Percentiles rank a stretch among this genome's conserved stretches.
Conservation (phyloP, 2,113 vertebrate species). For the Psammodynastes pulverulentus region DNA sequence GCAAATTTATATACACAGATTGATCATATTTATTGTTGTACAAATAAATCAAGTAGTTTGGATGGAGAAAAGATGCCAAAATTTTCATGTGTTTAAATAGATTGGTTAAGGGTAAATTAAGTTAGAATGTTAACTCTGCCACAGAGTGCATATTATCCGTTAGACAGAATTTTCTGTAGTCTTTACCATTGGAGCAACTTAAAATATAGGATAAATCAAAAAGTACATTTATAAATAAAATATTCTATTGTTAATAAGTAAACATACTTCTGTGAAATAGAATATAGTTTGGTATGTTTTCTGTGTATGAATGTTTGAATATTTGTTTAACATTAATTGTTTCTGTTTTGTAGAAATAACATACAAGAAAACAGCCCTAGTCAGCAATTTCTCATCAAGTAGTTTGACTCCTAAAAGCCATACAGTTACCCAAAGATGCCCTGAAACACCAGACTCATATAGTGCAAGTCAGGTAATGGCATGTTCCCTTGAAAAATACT, state of each 20-base stretch:
- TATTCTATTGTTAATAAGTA: background rate
- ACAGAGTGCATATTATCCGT: background rate
- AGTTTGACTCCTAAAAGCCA: slow-evolving; percentile 75
- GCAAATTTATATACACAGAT: background rate
- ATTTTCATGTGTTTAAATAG: background rate
- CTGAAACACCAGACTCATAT: slow-evolving; percentile 65
- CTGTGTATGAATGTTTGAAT: background rate
- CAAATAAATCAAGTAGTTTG: background rate
- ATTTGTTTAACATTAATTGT: slow-evolving; percentile 11
- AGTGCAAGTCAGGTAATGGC: slow-evolving; percentile 72
- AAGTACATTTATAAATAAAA: background rate
- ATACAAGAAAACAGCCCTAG: slow-evolving; percentile 75
- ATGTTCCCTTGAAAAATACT: background rate
- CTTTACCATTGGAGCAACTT: background rate
- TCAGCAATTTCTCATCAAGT: slow-evolving; percentile 69
- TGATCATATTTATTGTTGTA: background rate
- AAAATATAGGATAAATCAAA: background rate
- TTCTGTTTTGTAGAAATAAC: slow-evolving; percentile 70
- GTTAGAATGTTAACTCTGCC: background rate
- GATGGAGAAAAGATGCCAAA: background rate
- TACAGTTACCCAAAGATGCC: slow-evolving; percentile 75
- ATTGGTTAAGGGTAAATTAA: background rate
- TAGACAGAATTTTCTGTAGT: background rate
- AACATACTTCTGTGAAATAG: background rate
- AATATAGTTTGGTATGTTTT: background rate